Base-by-base conservation (phyloP, 2,113 vertebrate genomes). In the Gymnocephalus cernua region DNA sequence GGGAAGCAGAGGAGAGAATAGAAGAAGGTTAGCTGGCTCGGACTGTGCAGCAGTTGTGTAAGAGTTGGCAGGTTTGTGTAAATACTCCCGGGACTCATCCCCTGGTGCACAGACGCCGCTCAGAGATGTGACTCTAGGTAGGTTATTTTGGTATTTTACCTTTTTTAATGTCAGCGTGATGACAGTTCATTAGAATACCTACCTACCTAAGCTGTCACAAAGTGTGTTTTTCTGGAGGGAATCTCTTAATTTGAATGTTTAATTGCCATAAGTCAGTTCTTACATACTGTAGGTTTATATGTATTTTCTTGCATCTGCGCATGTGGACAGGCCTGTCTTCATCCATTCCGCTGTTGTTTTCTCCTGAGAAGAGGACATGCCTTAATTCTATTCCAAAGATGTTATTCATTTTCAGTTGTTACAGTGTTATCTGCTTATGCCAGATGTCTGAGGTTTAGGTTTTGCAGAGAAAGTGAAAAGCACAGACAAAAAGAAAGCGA, bases 31-130 rank as follows among this genome's bases (percentile, higher is more conserved):
- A 45, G 64, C 68, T 19, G 47, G 62, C 65, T 79, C 62, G 23
- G 47, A 73, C 6, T 63, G 77, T 75, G 87, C 29, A 71, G 80
- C 71, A 51, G 80, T 87, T 92, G 88, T 87, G 82, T 91, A 93
- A 93, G 80, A 89, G 80, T 84, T 93, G 91, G 86, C 89, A 90
- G 87, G 72, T 91, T 84, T 63, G 53, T 21, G 65, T 90, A 86
- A 85, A 91, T 81, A 83, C 70, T 89, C 80, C 21, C 32, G 13
- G 82, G 81, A 86, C 75, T 73, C 73, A 73, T 82, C 67, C 82
- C 75, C 79, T 32, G 80, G 80, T 80, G 79, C 80, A 85, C 84
- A 84, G 88, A 75, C 77, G 79, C 74, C 4, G 72, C 86, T 80
- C 77, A 79, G 71, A 89, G 80, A 90, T 86, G 84, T 89, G 88